Base-by-base conservation (phyloP, 2,797 vertebrate genomes). In the Aeoliscus strigatus region DNA sequence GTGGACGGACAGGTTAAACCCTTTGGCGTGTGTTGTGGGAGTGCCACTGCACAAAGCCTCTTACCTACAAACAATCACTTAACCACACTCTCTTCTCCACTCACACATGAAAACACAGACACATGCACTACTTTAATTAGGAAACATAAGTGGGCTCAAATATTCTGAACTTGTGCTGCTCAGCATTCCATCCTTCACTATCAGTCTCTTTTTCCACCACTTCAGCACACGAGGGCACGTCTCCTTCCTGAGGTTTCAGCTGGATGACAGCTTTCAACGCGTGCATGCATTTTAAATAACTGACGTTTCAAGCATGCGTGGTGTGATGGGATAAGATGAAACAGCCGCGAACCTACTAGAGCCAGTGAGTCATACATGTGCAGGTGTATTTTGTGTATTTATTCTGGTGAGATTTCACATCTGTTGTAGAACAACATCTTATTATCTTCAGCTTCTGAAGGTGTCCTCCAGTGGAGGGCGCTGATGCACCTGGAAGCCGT, bases 401-500 rank as follows among this genome's bases (percentile, higher is more conserved):
- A n/a, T n/a, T n/a, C n/a, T n/a, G n/a, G n/a, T n/a, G n/a, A n/a
- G n/a, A n/a, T n/a, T n/a, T n/a, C n/a, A n/a, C n/a, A n/a, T n/a
- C n/a, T n/a, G n/a, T n/a, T n/a, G n/a, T n/a, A n/a, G n/a, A n/a
- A n/a, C n/a, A n/a, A n/a, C n/a, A n/a, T n/a, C n/a, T n/a, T n/a
- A n/a, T n/a, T n/a, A n/a, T n/a, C n/a, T n/a, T n/a, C n/a, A n/a
- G 3, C 18, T 21, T 21, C 18, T 21, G 18, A 21, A 21, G 6
- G 3, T 21, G 18, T 55, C 51, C 41, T 56, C 77, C 83, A 86
- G 69, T 39, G 49, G 83, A 75, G 79, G 83, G 83, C 61, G 67
- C 71, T 73, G 45, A 50, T 55, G 55, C 24, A 30, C 49, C 50
- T 47, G 36, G 8, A 6, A 49, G 57, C 6, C 11, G 9, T 45